Evolutionary conservation across 2,888 invertebrate genomes (phyloP), one percentile per base, ranked within the genome.

Genomic region (Meandrusa payeni): DNA sequence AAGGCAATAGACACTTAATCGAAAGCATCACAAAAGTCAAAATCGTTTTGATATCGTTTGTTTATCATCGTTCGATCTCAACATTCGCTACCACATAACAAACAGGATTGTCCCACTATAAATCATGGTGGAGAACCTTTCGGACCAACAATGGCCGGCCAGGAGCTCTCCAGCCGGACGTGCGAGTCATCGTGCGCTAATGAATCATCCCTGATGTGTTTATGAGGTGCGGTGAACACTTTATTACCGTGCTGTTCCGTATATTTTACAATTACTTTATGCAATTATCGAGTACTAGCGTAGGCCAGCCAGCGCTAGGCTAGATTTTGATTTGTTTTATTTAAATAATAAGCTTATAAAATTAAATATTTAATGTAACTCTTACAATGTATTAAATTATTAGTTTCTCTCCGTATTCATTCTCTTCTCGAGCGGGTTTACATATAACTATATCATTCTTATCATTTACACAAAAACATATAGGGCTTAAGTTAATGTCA

Each of bases 121-220:
- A 76, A 76, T 68, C 71, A 76, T 76, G 72, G 74, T 74, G 67
- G 66, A 54, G 69, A 65, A 52, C 59, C 58, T 49, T 58, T 58
- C 53, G 47, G 23, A 41, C 45, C 47, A 51, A 57, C 54, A 51
- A 55, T 47, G 52, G 40, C 31, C n/a, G 51, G 48, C 42, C 46
- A 46, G 41, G 47, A 44, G 47, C 50, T 46, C 38, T 45, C 54
- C 52, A 50, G 48, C 57, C 52, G 26, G 43, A 46, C 42, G 5
- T 27, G 40, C 50, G 24, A 60, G 61, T 69, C 67, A 69, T 64
- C 48, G 38, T 32, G 28, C 15, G 19, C 46, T 51, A 52, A 59
- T 56, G 59, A 54, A 61, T 61, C 55, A 57, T 52, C 40, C 24
- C 37, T 39, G 34, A 27, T 19, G 17, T 12, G 39, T 20, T 22